Percentiles rank a stretch among this genome's conserved stretches.
Conservation (phyloP, 1,140 invertebrate species). For the Polypedilum pembai region DNA sequence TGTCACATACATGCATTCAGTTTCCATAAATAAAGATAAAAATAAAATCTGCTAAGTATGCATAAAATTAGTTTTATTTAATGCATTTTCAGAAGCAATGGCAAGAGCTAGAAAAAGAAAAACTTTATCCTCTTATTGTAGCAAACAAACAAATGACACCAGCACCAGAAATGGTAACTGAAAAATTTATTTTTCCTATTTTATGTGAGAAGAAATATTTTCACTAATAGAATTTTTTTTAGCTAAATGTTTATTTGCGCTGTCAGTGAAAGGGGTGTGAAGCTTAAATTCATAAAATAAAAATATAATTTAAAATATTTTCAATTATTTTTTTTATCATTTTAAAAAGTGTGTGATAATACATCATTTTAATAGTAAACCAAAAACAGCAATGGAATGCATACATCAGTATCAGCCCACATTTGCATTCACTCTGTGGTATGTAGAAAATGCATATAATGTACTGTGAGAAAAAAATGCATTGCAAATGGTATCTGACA, state of each 20-base stretch:
- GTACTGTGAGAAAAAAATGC: not conserved
- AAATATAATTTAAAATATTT: no score
- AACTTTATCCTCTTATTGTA: not conserved
- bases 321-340: no score
- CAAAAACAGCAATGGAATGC: not conserved
- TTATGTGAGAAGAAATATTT: no score
- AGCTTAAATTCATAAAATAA: no score
- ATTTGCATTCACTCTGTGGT: not conserved
- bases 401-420: not conserved
- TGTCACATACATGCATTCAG: no score
- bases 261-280: no score
- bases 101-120: not conserved
- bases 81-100: not conserved
- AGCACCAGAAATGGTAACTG: not conserved
- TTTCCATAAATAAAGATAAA: no score
- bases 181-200: no score
- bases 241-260: no score
- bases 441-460: not conserved
- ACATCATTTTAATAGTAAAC: no score
- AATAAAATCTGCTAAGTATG: not conserved
- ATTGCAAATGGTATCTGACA: not conserved
- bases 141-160: not conserved
- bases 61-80: constrained; percentile 19
- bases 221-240: no score
- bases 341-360: no score